Evolutionary conservation across 2,113 vertebrate species (phyloP).

Genomic region (Heloderma charlesbogerti): DNA sequence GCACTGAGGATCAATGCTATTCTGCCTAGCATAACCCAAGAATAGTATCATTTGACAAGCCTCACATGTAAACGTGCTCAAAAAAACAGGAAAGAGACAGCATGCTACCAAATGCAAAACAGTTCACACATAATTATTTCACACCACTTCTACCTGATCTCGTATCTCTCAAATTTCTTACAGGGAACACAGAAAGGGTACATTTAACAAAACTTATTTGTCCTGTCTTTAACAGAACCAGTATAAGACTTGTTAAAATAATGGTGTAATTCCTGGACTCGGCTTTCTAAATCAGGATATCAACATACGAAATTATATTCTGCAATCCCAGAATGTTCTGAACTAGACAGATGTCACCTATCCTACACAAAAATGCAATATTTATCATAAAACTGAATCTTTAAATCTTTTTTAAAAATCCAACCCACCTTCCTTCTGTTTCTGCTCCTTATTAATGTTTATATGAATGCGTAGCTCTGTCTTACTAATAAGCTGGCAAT

Average conservation of each 20-base stretch:
- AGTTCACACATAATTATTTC: neutral
- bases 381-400: constrained; percentile 29
- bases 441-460: constrained; percentile 35
- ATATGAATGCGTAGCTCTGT: constrained; percentile 25
- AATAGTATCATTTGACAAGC: neutral
- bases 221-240: neutral
- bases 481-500: constrained; percentile 35
- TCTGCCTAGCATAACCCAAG: neutral
- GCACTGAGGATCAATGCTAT: neutral
- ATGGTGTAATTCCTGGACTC: neutral
- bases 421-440: constrained; percentile 14
- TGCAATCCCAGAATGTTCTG: neutral
- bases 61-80: neutral
- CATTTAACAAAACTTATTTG: neutral
- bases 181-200: neutral
- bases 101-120: constrained; percentile 5
- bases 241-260: neutral
- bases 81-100: neutral
- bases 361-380: constrained; percentile 6
- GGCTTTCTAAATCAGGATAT: neutral
- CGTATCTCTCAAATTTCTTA: neutral
- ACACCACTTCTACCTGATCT: neutral
- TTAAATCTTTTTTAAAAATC: constrained; percentile 34
- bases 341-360: neutral
- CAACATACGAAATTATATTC: neutral